Evolutionary conservation across 1,140 invertebrate species (phyloP).

Genomic region (Xylocopa sonorina): DNA sequence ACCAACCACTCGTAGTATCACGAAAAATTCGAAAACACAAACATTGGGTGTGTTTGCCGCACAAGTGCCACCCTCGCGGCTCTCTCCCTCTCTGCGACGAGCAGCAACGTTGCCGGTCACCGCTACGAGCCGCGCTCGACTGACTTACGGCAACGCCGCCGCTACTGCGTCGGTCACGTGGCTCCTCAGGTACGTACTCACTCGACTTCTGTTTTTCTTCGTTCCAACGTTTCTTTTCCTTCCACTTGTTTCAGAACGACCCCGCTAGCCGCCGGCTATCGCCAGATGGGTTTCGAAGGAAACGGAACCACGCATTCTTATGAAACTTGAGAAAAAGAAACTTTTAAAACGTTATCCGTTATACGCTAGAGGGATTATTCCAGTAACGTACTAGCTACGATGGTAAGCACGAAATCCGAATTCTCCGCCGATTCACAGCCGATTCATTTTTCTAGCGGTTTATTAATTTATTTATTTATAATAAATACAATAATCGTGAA

Average conservation of each 20-base stretch:
- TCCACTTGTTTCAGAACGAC: neutral
- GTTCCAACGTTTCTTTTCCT: too few relatives aligned
- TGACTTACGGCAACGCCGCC: slow-evolving; percentile 62
- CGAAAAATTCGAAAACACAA: slow-evolving; percentile 77
- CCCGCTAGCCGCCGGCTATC: neutral
- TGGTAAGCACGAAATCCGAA: too few relatives aligned
- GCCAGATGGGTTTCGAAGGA: too few relatives aligned
- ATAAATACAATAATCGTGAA: slow-evolving; percentile 77
- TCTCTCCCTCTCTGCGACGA: slow-evolving; percentile 34
- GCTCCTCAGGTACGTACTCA: slow-evolving; percentile 2
- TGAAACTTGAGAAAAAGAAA: neutral
- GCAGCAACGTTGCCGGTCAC: slow-evolving; percentile 71
- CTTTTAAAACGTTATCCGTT: too few relatives aligned
- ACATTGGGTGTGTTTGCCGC: slow-evolving; percentile 78
- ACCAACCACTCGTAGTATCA: slow-evolving; percentile 62
- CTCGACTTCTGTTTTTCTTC: too few relatives aligned
- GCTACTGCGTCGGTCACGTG: slow-evolving; percentile 51
- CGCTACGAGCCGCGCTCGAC: slow-evolving; percentile 32
- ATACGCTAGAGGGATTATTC: too few relatives aligned
- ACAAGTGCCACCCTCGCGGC: slow-evolving; percentile 67
- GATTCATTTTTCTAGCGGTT: too few relatives aligned
- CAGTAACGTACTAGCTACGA: neutral
- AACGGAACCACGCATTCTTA: too few relatives aligned
- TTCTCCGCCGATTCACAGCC: too few relatives aligned
- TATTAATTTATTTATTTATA: slow-evolving; percentile 78